A percentile compares a stretch with the other conserved stretches of the same genome.
Evolutionary conservation across 2,888 invertebrate genomes (phyloP).

Genomic region (Microplitis manilae): DNA sequence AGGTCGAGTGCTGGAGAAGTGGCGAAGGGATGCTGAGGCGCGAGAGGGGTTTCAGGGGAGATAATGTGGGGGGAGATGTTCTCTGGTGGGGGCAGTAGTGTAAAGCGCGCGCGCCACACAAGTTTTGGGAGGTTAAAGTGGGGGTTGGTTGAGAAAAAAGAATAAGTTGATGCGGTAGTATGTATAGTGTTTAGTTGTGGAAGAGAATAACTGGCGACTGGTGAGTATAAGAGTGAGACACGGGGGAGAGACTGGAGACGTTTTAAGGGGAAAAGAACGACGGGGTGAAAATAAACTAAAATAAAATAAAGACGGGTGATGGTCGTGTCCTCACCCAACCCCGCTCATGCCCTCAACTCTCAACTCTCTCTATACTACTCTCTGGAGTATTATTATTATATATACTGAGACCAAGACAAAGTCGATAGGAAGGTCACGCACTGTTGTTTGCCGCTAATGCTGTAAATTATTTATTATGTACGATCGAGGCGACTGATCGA

Average conservation of each 20-base stretch:
- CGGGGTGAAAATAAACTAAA: not conserved
- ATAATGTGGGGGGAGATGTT: conserved; percentile 1
- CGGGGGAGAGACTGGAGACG: not conserved
- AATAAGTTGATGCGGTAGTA: conserved; percentile 31
- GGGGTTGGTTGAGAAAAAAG: conserved; percentile 29
- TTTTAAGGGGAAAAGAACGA: not conserved
- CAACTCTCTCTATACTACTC: not conserved
- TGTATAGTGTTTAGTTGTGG: conserved; percentile 1
- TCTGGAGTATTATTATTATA: not conserved
- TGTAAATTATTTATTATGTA: not conserved
- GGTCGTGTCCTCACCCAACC: conserved; percentile 1
- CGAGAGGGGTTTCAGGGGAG: conserved; percentile 7
- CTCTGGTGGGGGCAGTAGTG: conserved; percentile 12
- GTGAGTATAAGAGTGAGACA: not conserved
- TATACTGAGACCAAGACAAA: not conserved
- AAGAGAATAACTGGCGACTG: not conserved
- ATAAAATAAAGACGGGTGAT: not conserved
- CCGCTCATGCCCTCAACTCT: conserved; percentile 1
- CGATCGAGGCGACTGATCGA: conserved; percentile 1
- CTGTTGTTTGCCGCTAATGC: not conserved
- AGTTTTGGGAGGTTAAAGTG: not conserved
- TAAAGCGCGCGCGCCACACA: conserved; percentile 30
- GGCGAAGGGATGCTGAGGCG: conserved; percentile 17
- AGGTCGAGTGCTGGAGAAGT: conserved; percentile 23
- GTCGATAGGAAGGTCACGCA: conserved; percentile 14